phyloP scores from a whole-genome alignment of 1,140 invertebrate genomes.

The Hestina assimilis region DNA sequence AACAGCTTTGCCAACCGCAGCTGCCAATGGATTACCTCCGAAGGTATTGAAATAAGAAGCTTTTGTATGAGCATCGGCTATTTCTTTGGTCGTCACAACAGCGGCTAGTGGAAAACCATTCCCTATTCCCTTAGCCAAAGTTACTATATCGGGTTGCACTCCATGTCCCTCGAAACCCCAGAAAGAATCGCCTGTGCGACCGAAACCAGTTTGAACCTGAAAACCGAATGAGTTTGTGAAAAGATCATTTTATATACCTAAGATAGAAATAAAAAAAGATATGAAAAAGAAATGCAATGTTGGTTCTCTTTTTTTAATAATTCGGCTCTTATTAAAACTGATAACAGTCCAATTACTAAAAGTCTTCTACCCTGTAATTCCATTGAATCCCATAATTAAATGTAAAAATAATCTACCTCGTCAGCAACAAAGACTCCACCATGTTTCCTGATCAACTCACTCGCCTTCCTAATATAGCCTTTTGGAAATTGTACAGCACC shows the following conservation, averaged over 20 bases:
- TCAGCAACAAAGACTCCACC: constrained; percentile 95
- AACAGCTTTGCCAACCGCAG: constrained; percentile 91
- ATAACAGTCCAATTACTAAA: too few species aligned
- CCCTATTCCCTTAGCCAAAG: constrained; percentile 92
- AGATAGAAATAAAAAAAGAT: too few species aligned
- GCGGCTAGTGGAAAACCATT: constrained; percentile 97
- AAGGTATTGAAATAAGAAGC: constrained; percentile 97
- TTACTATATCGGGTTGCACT: constrained; percentile 94
- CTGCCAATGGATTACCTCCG: constrained; percentile 95
- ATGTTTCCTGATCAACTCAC: constrained; percentile 86
- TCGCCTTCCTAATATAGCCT: constrained; percentile 90
- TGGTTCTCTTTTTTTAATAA: too few species aligned
- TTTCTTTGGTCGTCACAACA: constrained; percentile 93
- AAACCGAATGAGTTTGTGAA: constrained; percentile 1
- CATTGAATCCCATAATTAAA: too few species aligned
- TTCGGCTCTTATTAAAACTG: too few species aligned
- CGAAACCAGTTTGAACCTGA: constrained; percentile 97
- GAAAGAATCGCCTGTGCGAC: constrained; percentile 93
- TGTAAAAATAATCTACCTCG: constrained; percentile 81
- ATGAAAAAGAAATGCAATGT: too few species aligned
- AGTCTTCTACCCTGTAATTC: too few species aligned
- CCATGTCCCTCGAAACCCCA: constrained; percentile 96
- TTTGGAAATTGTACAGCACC: constrained; percentile 95
- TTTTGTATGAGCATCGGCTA: constrained; percentile 86
- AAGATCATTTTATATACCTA: too few species aligned